These are phyloP conservation scores for Terebella lapidaria DNA, from an alignment of 2,888 invertebrate species.

Conservation along the genomic window DNA sequence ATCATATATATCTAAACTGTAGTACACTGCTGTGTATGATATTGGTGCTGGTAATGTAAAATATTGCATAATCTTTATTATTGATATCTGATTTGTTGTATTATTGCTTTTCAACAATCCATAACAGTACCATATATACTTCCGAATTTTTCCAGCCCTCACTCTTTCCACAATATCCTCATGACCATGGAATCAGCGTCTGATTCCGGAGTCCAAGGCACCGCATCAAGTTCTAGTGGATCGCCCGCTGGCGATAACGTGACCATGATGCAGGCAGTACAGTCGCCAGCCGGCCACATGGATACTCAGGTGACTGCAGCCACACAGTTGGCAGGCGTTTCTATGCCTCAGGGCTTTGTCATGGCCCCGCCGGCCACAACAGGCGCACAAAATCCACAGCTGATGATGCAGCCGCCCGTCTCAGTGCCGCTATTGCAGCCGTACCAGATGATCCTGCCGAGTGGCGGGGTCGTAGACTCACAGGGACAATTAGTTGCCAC, in stretches of 20 bases:
- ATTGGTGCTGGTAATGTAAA: not conserved
- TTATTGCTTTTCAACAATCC: no score
- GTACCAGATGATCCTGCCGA: conserved; percentile 2
- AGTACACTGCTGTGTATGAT: not conserved
- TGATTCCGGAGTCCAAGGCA: not conserved
- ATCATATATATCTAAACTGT: no score
- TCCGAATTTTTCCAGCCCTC: no score
- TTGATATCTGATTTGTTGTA: not conserved
- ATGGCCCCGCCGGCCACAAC: not conserved
- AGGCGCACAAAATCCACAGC: not conserved
- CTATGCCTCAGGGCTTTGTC: not conserved
- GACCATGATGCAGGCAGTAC: not conserved
- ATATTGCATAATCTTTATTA: not conserved
- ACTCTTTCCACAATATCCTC: no score
- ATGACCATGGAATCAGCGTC: not conserved
- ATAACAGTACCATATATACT: no score
- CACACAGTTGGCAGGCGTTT: not conserved
- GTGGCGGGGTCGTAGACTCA: not conserved
- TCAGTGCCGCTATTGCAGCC: not conserved
- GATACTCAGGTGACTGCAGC: not conserved
- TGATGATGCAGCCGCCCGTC: conserved; percentile 1
- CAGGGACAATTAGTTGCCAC: not conserved
- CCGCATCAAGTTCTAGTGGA: no score
- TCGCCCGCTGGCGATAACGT: no score
- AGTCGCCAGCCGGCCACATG: not conserved